These are phyloP conservation scores for Todiramphus chloris DNA, from an alignment of 2,113 vertebrate species.

Conservation along the genomic window DNA sequence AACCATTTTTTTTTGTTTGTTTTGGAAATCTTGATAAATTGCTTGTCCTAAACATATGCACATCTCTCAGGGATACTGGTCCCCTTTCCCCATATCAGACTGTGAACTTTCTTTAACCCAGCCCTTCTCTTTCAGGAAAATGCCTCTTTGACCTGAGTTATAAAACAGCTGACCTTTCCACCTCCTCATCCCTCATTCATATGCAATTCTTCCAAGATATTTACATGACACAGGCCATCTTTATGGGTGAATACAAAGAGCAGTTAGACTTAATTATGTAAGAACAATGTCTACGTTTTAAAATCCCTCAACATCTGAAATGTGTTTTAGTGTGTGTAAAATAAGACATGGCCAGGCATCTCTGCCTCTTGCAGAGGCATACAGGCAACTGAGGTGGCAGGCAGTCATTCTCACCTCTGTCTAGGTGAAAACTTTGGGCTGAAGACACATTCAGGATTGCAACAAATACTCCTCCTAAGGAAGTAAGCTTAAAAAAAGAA, in stretches of 20 bases:
- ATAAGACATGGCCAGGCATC: not conserved
- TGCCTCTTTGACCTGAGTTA: not conserved
- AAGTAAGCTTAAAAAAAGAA: not conserved
- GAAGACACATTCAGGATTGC: not conserved
- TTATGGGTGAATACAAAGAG: not conserved
- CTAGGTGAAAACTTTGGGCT: not conserved
- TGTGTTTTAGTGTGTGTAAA: not conserved
- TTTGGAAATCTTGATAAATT: not conserved
- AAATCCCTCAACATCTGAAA: not conserved
- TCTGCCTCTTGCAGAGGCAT: not conserved
- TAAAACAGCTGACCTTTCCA: slow-evolving; percentile 25
- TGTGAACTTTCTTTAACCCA: slow-evolving; percentile 49
- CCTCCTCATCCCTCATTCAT: not conserved
- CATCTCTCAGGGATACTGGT: not conserved
- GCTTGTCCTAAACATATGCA: not conserved
- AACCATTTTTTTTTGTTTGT: not conserved
- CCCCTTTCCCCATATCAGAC: not conserved
- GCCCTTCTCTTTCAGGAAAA: not conserved
- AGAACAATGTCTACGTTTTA: not conserved
- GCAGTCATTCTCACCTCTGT: not conserved
- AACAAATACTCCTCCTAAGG: not conserved
- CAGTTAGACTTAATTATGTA: not conserved
- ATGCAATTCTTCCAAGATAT: not conserved
- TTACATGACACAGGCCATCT: not conserved
- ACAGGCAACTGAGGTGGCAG: not conserved